These are phyloP conservation scores for Pithys albifrons DNA, from an alignment of 2,113 vertebrate species.

Conservation along the genomic window DNA sequence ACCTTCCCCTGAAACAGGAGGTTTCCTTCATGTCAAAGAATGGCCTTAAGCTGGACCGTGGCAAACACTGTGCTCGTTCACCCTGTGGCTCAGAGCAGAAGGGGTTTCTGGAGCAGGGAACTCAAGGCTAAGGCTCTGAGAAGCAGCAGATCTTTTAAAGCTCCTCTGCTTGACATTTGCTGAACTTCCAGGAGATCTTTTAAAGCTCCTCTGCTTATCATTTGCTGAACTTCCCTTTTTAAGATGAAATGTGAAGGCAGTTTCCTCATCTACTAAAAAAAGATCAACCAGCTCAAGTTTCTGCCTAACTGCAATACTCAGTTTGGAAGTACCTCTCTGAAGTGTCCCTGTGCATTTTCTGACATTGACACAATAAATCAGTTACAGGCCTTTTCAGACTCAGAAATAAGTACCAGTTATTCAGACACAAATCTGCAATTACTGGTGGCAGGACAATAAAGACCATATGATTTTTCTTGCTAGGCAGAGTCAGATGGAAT, in stretches of 20 bases:
- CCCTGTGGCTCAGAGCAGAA: neutral
- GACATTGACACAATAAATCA: neutral
- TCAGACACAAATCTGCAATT: neutral
- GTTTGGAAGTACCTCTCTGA: neutral
- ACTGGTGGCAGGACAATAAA: neutral
- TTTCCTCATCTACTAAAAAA: neutral
- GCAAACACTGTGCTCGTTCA: neutral
- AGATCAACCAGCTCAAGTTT: neutral
- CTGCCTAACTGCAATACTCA: accelerated
- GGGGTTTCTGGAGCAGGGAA: neutral
- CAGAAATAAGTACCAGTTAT: neutral
- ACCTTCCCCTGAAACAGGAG: neutral
- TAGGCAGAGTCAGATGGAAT: neutral
- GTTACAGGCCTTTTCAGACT: neutral
- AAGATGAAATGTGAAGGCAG: neutral
- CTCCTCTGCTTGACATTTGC: neutral
- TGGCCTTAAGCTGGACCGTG: neutral
- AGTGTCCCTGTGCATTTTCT: neutral
- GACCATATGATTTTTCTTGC: neutral
- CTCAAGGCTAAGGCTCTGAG: neutral
- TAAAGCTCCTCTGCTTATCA: neutral
- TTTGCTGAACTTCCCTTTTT: neutral
- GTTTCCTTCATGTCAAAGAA: neutral
- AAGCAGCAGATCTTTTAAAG: neutral
- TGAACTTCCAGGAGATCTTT: neutral